These are phyloP conservation scores for Bimastos eiseni DNA, from an alignment of 2,888 invertebrate genomes.

Conservation along the genomic window DNA sequence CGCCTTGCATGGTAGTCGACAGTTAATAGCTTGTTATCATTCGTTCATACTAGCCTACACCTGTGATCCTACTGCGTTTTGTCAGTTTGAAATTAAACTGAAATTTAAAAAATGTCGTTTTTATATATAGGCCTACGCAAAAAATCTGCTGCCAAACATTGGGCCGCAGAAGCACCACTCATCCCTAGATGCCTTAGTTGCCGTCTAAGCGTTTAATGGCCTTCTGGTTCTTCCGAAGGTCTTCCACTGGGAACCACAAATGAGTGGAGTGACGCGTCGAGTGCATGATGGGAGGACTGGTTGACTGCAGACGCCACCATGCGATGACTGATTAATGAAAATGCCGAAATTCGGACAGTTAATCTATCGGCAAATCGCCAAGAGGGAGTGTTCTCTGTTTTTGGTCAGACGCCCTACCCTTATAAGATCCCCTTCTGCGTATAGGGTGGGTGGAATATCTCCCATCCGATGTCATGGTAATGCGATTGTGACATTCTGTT, in stretches of 20 bases:
- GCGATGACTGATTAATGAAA: conserved; percentile 13
- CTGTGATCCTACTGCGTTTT: too few species aligned
- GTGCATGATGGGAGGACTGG: background rate
- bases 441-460: background rate
- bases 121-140: too few species aligned
- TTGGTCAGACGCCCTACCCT: background rate
- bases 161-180: too few species aligned
- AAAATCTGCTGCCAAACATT: too few species aligned
- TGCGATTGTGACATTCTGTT: background rate
- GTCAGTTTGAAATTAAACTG: too few species aligned
- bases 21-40: too few species aligned
- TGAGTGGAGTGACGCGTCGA: background rate
- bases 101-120: too few species aligned
- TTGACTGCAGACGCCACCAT: background rate
- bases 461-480: background rate
- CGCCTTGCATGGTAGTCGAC: too few species aligned
- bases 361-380: background rate
- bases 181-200: too few species aligned
- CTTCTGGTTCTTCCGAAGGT: too few species aligned
- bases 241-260: background rate
- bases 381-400: background rate
- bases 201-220: too few species aligned
- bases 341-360: background rate
- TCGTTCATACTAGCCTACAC: too few species aligned
- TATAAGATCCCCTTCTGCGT: background rate